Conservation (phyloP, 2,888 invertebrate genomes). For the Arenicola marina region DNA sequence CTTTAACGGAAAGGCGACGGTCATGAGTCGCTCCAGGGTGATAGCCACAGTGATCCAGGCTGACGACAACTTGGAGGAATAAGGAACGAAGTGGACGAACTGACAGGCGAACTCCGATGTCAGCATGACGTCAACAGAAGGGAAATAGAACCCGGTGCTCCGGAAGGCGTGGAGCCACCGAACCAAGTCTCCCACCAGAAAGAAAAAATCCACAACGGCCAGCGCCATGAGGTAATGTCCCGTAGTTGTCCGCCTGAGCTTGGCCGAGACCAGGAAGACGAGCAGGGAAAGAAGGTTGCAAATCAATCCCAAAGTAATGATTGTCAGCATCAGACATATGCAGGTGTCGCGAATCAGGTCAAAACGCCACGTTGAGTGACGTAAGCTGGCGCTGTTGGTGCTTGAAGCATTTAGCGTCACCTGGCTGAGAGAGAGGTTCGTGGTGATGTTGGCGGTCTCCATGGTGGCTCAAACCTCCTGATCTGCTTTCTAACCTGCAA, state of each 20-base stretch:
- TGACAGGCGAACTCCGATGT: slow-evolving; percentile 3
- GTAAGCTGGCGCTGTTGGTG: too few relatives aligned
- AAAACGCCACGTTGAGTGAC: too few relatives aligned
- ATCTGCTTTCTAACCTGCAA: too few relatives aligned
- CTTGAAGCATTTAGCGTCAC: too few relatives aligned
- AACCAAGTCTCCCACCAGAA: slow-evolving; percentile 15
- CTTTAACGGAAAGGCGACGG: slow-evolving; percentile 37
- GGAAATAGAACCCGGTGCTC: not conserved
- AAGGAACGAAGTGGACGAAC: slow-evolving; percentile 4
- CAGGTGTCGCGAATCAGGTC: too few relatives aligned
- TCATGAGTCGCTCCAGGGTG: slow-evolving; percentile 39
- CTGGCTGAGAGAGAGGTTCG: too few relatives aligned
- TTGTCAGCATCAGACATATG: too few relatives aligned
- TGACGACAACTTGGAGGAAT: slow-evolving; percentile 14
- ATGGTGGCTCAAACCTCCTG: too few relatives aligned
- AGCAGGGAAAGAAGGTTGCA: slow-evolving; percentile 10
- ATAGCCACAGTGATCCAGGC: slow-evolving; percentile 42
- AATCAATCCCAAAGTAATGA: slow-evolving; percentile 9
- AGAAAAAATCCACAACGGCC: slow-evolving; percentile 10
- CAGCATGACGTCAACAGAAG: too few relatives aligned
- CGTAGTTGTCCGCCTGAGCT: slow-evolving; percentile 7
- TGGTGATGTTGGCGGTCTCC: too few relatives aligned
- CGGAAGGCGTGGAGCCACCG: too few relatives aligned
- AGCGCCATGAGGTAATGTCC: slow-evolving; percentile 16
- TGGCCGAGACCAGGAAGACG: slow-evolving; percentile 7